A percentile compares a stretch with the other conserved stretches of the same genome.
These are phyloP conservation scores for Trematocara nigrifrons DNA, from an alignment of 2,113 vertebrate species.

Conservation along the genomic window DNA sequence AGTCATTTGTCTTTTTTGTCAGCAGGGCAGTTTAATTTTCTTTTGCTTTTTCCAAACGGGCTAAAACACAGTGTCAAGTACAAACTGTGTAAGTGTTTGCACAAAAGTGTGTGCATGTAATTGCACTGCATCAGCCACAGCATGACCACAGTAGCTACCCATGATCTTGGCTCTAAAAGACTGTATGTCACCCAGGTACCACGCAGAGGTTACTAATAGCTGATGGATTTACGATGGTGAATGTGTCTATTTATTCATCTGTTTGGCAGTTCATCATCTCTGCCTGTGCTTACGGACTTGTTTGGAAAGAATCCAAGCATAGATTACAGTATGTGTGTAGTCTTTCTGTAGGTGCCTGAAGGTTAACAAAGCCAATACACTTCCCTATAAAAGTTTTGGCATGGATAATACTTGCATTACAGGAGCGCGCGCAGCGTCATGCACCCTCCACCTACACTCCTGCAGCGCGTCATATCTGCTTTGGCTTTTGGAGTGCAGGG, in stretches of 20 bases:
- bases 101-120: background rate
- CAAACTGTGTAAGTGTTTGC: background rate
- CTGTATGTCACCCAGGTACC: conserved; percentile 7
- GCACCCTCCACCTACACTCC: background rate
- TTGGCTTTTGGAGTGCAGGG: background rate
- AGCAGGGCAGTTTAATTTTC: background rate
- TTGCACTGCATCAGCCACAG: conserved; percentile 12
- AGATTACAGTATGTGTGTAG: background rate
- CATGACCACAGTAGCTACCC: background rate
- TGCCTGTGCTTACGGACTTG: background rate
- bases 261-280: background rate
- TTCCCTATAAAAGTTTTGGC: conserved; percentile 9
- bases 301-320: conserved; percentile 1
- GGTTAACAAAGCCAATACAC: conserved; percentile 6
- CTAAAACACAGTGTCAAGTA: background rate
- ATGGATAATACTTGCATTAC: background rate
- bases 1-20: background rate
- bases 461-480: background rate
- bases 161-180: background rate
- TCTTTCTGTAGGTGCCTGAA: background rate
- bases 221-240: conserved; percentile 33
- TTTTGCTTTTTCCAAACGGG: background rate
- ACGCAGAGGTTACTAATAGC: background rate
- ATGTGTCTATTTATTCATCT: conserved; percentile 1
- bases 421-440: background rate